phyloP scores from a whole-genome alignment of 2,888 invertebrate species.

The Leucoptera coffeella region DNA sequence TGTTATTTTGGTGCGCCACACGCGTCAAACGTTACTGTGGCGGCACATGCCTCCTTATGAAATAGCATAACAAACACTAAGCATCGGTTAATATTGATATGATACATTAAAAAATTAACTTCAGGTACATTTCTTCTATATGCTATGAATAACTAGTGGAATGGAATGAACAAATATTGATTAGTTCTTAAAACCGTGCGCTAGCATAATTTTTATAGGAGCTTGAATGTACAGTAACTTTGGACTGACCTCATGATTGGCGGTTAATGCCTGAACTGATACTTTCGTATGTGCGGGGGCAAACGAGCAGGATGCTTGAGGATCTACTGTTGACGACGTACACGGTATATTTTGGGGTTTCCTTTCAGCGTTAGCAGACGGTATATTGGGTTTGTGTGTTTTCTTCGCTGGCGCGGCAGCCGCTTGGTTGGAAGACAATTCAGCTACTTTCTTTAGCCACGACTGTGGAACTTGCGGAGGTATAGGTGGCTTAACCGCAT shows the following conservation, averaged over 20 bases:
- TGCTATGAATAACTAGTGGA: too few relatives aligned
- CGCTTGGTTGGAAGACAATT: slow-evolving; percentile 12
- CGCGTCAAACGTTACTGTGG: slow-evolving; percentile 14
- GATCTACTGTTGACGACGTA: slow-evolving; percentile 14
- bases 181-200: too few relatives aligned
- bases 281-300: slow-evolving; percentile 13
- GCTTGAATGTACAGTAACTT: too few relatives aligned
- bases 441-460: slow-evolving; percentile 19
- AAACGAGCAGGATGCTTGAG: slow-evolving; percentile 37
- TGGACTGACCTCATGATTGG: too few relatives aligned
- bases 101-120: slow-evolving; percentile 1
- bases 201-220: too few relatives aligned
- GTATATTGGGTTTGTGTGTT: too few relatives aligned
- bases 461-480: slow-evolving; percentile 38
- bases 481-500: slow-evolving; percentile 13
- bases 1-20: slow-evolving; percentile 45
- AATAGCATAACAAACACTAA: slow-evolving; percentile 1
- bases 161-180: too few relatives aligned
- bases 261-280: too few relatives aligned
- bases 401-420: slow-evolving; percentile 24
- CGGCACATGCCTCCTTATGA: slow-evolving; percentile 18
- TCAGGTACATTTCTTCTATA: too few relatives aligned
- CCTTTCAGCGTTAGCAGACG: too few relatives aligned
- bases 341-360: slow-evolving; percentile 12
- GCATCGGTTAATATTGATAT: neutral